Conservation (phyloP, 1,140 invertebrate genomes). For the Pemphigus obesinymphae region DNA sequence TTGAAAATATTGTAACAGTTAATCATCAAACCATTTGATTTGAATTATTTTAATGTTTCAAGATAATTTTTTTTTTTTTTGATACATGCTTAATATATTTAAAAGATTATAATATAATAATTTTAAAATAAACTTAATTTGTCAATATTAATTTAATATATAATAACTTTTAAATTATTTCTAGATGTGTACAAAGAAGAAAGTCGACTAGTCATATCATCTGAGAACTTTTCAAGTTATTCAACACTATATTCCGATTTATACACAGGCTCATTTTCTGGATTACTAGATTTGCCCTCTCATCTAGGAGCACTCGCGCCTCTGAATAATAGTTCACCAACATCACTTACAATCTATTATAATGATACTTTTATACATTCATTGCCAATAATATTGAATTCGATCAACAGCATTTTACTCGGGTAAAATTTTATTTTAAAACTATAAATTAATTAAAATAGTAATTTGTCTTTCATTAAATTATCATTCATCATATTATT, state of each 20-base stretch:
- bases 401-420: constrained; percentile 67
- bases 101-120: no score
- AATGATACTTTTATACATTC: constrained; percentile 76
- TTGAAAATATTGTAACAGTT: no score
- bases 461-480: no score
- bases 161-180: neutral
- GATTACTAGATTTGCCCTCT: constrained; percentile 47
- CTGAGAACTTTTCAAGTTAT: constrained; percentile 47
- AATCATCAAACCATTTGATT: no score
- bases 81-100: no score
- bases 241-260: constrained; percentile 52
- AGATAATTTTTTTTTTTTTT: no score
- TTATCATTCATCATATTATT: no score
- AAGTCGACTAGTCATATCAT: constrained; percentile 49
- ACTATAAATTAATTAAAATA: neutral
- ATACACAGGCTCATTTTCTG: constrained; percentile 62
- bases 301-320: constrained; percentile 58
- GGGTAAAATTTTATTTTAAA: constrained; percentile 52
- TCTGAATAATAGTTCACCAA: neutral
- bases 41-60: no score
- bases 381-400: constrained; percentile 69
- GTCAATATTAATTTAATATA: neutral
- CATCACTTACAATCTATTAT: constrained; percentile 60
- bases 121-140: neutral
- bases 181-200: constrained; percentile 14